Conservation (phyloP, 64 coral and sea anemone species). For the Actinia equina region DNA sequence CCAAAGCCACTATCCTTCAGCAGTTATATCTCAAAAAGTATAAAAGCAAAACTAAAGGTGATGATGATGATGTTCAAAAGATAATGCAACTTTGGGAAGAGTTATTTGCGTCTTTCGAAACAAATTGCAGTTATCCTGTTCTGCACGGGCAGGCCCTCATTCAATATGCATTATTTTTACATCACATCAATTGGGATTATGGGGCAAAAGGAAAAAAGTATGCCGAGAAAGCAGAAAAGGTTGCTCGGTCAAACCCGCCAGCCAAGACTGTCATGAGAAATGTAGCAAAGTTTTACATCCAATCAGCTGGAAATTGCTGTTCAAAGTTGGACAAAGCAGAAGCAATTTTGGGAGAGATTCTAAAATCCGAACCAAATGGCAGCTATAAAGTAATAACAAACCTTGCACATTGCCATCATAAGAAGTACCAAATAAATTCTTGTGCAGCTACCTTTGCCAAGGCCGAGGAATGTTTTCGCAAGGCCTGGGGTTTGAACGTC, state of each 20-base stretch:
- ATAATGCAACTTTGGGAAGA: neutral
- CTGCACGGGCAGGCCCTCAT: neutral
- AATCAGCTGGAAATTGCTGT: neutral
- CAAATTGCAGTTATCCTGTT: neutral
- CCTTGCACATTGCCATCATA: neutral
- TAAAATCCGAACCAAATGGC: neutral
- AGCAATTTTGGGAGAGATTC: neutral
- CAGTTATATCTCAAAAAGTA: neutral
- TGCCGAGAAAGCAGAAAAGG: neutral
- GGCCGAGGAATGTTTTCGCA: neutral
- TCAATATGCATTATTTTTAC: neutral
- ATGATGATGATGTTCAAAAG: neutral
- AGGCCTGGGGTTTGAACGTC: neutral
- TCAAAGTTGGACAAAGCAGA: neutral
- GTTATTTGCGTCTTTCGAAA: neutral
- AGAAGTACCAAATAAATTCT: neutral
- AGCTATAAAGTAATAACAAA: neutral
- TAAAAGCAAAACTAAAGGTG: neutral
- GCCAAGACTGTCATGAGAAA: neutral
- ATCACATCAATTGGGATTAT: neutral
- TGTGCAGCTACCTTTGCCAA: neutral
- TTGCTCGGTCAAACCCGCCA: neutral
- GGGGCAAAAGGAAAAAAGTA: neutral
- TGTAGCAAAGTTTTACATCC: neutral
- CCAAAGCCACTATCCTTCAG: neutral